Evolutionary conservation across 2,797 vertebrate species (phyloP).

Genomic region (Cryptoblepharus egeriae): DNA sequence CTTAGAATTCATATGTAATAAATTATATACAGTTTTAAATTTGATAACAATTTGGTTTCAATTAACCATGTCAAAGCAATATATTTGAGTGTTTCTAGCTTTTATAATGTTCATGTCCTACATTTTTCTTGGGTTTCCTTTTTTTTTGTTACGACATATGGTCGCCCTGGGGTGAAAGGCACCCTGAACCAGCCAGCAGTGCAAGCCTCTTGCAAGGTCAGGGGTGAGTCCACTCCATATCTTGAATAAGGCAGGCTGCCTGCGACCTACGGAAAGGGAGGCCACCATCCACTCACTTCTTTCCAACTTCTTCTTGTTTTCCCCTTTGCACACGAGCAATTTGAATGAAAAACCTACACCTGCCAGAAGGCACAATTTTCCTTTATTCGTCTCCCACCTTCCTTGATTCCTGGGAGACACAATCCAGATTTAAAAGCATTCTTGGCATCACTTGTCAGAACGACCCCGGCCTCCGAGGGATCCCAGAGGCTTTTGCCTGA

Average conservation of each 20-base stretch:
- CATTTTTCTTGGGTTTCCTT: no score
- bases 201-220: no score
- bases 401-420: constrained; percentile 12
- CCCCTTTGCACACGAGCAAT: not conserved
- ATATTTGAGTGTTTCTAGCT: no score
- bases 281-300: not conserved
- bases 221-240: not conserved
- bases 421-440: not conserved
- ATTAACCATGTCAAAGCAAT: no score
- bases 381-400: not conserved
- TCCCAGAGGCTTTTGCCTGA: not conserved
- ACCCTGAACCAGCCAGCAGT: no score
- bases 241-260: not conserved
- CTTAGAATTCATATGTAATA: no score
- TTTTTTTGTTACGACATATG: no score
- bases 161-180: no score
- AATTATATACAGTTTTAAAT: no score
- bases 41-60: no score
- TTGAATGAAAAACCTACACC: not conserved
- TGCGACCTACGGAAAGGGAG: not conserved
- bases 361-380: not conserved
- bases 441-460: not conserved
- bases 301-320: not conserved
- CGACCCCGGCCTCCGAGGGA: not conserved
- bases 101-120: no score